Conservation (phyloP, 2,888 invertebrate species). For the Apotomis betuletana region DNA sequence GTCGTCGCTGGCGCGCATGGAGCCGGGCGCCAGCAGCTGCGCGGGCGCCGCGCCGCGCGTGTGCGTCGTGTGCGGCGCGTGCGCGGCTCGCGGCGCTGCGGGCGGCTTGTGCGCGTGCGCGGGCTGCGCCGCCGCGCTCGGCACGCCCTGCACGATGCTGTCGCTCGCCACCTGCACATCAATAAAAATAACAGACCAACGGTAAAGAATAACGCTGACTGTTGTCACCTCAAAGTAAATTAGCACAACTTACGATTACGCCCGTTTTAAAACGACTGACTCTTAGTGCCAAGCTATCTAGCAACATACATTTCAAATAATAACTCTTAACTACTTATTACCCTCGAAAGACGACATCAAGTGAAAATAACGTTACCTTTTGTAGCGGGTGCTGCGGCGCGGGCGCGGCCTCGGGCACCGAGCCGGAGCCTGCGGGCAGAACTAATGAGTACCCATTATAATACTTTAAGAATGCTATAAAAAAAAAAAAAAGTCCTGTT, state of each 20-base stretch:
- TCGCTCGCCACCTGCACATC: constrained; percentile 68
- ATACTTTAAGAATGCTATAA: neutral
- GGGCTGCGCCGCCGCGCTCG: neutral
- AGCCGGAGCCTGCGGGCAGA: constrained; percentile 43
- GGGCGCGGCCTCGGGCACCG: constrained; percentile 43
- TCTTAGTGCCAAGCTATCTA: too few species aligned
- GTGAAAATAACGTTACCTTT: constrained; percentile 55
- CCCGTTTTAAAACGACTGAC: too few species aligned
- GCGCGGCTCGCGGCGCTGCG: constrained; percentile 52
- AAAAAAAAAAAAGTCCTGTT: too few species aligned
- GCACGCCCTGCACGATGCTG: constrained; percentile 59
- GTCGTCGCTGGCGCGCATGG: constrained; percentile 64
- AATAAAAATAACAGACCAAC: too few species aligned
- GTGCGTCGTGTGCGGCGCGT: constrained; percentile 51
- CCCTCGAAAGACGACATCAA: too few species aligned
- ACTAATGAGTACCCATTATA: constrained; percentile 1
- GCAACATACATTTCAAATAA: too few species aligned
- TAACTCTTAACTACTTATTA: too few species aligned
- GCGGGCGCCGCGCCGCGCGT: constrained; percentile 31
- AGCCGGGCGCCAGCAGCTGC: neutral
- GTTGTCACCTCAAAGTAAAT: too few species aligned
- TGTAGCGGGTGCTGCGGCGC: constrained; percentile 66
- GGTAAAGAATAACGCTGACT: too few species aligned
- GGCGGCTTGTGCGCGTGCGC: constrained; percentile 49
- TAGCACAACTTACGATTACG: too few species aligned